Base-by-base conservation (phyloP, 1,140 invertebrate species). In the Phocides pigmalion region DNA sequence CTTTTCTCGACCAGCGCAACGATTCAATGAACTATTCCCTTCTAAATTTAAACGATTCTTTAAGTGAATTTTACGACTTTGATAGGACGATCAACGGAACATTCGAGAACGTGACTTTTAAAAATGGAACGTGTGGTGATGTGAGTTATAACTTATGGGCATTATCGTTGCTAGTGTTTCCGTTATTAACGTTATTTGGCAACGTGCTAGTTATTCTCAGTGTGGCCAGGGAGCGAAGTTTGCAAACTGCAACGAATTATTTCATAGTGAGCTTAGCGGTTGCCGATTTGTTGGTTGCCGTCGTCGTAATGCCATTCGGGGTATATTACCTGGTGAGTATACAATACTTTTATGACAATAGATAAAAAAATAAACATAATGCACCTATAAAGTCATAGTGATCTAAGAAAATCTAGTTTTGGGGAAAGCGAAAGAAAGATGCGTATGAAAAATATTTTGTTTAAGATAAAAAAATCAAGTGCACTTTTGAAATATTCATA, bases 271-370 rank as follows among this genome's bases (percentile, higher is more conserved):
- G 97, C 65, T 92, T 99, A 70, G 98, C 98, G 16, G 94, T 99
- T 4, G 98, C 98, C 8, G 98, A 99, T 92, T 94, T 99, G 37
- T 94, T 99, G 63, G 98, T 99, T 0, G 98, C 98, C 28, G 95
- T 98, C 3, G 94, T 98, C 39, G 98, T 99, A 53, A 99, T 99
- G 98, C 98, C 98, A 5, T 98, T 99, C 86, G 98, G 97, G 62
- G 98, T 99, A 70, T 99, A 99, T 92, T 96, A 98, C 88, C 94
- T 98, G 96, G 97, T 98, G 92, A 96, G 96, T 94, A 41, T n/a
- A 5, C n/a, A 32, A 11, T 11, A 2, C 9, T 11, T 32, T 1
- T 1, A n/a, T 32, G 9, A 11, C 9, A 3, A 32, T 11, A 1
- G 9, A 11, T 32, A 4, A 11, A n/a, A n/a, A n/a, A n/a, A n/a